phyloP scores from a whole-genome alignment of 2,888 invertebrate species.

The Polymixis lichenea region DNA sequence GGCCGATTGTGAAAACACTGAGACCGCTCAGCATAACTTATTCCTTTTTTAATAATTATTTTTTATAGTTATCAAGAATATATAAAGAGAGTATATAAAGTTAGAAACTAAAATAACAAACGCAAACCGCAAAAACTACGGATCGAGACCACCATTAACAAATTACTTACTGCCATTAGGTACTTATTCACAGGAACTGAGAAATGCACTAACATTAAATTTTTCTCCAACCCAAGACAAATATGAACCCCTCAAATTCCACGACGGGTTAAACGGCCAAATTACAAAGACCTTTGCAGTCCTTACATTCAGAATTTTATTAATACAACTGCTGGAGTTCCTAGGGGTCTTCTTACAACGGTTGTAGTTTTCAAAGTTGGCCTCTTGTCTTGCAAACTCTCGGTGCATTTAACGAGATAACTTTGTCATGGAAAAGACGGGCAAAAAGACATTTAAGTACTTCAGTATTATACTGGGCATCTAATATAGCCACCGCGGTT shows the following conservation, averaged over 20 bases:
- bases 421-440: slow-evolving; percentile 78
- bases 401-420: slow-evolving; percentile 87
- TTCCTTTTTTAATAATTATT: too few species aligned
- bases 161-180: slow-evolving; percentile 22
- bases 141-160: slow-evolving; percentile 7
- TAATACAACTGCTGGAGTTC: slow-evolving; percentile 39
- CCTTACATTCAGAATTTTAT: slow-evolving; percentile 39
- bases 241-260: slow-evolving; percentile 54
- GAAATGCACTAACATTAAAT: slow-evolving; percentile 33
- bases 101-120: not conserved
- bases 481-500: slow-evolving; percentile 41
- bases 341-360: slow-evolving; percentile 67
- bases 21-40: too few species aligned
- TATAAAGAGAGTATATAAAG: too few species aligned
- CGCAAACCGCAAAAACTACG: not conserved
- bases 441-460: slow-evolving; percentile 73
- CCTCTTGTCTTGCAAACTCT: slow-evolving; percentile 80
- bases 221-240: slow-evolving; percentile 53
- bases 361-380: slow-evolving; percentile 73
- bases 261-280: slow-evolving; percentile 66
- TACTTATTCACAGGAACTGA: slow-evolving; percentile 17
- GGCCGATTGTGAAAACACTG: too few species aligned
- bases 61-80: too few species aligned
- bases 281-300: slow-evolving; percentile 57
- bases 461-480: slow-evolving; percentile 51